These are phyloP conservation scores for Mesopsocus fuscifrons DNA, from an alignment of 2,888 invertebrate species.

Conservation along the genomic window DNA sequence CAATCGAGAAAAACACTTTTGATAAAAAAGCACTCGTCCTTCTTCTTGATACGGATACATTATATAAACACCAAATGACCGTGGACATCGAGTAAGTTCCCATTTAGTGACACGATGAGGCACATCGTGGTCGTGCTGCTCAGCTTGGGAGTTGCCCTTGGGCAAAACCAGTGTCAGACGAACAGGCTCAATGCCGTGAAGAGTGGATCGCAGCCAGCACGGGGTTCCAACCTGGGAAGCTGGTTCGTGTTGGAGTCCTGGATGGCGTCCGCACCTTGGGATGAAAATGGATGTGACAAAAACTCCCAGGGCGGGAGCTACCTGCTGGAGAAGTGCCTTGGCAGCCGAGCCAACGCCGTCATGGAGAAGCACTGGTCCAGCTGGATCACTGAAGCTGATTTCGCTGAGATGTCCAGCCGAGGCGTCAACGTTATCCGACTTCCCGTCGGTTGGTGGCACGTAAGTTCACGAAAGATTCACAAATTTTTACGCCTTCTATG, in stretches of 20 bases:
- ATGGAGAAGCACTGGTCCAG: slow-evolving; percentile 7
- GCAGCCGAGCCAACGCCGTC: neutral
- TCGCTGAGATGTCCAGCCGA: slow-evolving; percentile 6
- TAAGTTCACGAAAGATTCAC: too few species aligned
- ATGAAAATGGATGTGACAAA: slow-evolving; percentile 5
- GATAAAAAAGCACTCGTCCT: too few species aligned
- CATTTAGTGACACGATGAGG: too few species aligned
- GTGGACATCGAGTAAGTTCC: too few species aligned
- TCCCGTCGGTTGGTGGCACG: slow-evolving; percentile 9
- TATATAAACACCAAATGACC: too few species aligned
- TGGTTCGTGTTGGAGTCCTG: slow-evolving; percentile 5
- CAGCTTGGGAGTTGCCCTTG: neutral
- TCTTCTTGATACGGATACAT: too few species aligned
- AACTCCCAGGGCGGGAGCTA: neutral
- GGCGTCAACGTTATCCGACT: slow-evolving; percentile 5
- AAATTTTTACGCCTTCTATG: too few species aligned
- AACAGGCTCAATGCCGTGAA: slow-evolving; percentile 4
- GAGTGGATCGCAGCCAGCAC: neutral
- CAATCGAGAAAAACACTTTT: too few species aligned
- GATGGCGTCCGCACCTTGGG: neutral
- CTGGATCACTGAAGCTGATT: slow-evolving; percentile 4
- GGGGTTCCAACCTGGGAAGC: slow-evolving; percentile 2
- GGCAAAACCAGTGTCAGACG: neutral
- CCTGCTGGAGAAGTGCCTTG: slow-evolving; percentile 7
- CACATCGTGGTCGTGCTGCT: too few species aligned